Evolutionary conservation across 2,888 invertebrate species (phyloP).

Genomic region (Hoplodrina ambigua): DNA sequence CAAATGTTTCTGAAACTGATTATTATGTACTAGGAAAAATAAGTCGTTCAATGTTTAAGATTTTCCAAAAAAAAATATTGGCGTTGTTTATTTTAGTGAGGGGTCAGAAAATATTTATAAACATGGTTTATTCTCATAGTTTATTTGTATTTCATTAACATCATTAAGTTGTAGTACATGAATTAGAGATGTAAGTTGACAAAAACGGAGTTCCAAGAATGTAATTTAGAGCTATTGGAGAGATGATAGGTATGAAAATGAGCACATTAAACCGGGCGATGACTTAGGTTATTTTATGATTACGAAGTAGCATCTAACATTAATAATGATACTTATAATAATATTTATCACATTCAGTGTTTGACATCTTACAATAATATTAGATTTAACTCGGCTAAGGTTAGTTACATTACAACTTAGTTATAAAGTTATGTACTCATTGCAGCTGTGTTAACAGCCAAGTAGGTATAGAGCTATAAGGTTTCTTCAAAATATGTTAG

Average conservation of each 20-base stretch:
- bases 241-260: slow-evolving; percentile 48
- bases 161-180: slow-evolving; percentile 52
- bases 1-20: slow-evolving; percentile 52
- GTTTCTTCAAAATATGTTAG: slow-evolving; percentile 37
- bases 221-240: slow-evolving; percentile 44
- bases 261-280: slow-evolving; percentile 68
- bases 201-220: slow-evolving; percentile 61
- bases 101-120: slow-evolving; percentile 57
- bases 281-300: slow-evolving; percentile 64
- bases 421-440: slow-evolving; percentile 41
- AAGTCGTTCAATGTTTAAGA: slow-evolving; percentile 56
- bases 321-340: slow-evolving; percentile 36
- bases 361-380: slow-evolving; percentile 61
- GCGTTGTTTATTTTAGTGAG: slow-evolving; percentile 45
- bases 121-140: slow-evolving; percentile 40
- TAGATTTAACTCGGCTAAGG: slow-evolving; percentile 43
- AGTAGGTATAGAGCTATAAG: slow-evolving; percentile 36
- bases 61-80: slow-evolving; percentile 24
- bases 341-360: slow-evolving; percentile 68
- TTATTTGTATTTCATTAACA: slow-evolving; percentile 54
- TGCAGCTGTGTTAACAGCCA: slow-evolving; percentile 35
- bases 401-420: slow-evolving; percentile 25
- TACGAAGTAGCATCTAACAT: slow-evolving; percentile 22
- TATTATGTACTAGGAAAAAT: slow-evolving; percentile 53
- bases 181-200: slow-evolving; percentile 54